Percentiles rank a stretch among this genome's conserved stretches.
phyloP scores from a whole-genome alignment of 2,888 invertebrate species.

The Stratiomys singularior region DNA sequence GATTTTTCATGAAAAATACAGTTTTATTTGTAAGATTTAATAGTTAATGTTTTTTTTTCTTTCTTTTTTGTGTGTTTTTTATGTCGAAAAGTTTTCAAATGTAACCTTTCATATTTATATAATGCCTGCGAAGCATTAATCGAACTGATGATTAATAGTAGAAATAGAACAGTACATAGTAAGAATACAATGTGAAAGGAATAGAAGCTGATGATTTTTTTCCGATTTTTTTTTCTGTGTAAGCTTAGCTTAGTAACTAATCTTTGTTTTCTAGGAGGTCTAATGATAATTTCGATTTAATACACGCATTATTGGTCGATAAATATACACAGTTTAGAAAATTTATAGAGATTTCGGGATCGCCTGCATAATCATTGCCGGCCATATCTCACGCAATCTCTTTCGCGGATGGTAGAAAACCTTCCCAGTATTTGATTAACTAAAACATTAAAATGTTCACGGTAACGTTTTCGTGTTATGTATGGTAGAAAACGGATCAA shows the following conservation, averaged over 20 bases:
- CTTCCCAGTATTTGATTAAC: conserved; percentile 95
- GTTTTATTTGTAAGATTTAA: background rate
- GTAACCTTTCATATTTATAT: background rate
- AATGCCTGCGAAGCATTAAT: conserved; percentile 25
- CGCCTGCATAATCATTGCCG: conserved; percentile 7
- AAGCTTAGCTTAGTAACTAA: conserved; percentile 41
- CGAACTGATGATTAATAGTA: conserved; percentile 11
- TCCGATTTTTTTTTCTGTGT: background rate
- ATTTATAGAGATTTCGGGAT: conserved; percentile 41
- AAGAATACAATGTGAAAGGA: conserved; percentile 14
- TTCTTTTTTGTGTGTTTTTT: conserved; percentile 10
- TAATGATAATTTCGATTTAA: conserved; percentile 47
- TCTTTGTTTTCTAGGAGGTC: conserved; percentile 36
- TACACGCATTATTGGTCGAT: conserved; percentile 46
- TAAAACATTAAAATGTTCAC: conserved; percentile 64
- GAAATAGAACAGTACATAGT: background rate
- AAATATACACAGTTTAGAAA: conserved; percentile 46
- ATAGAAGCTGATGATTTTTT: conserved; percentile 22
- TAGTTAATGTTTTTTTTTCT: conserved; percentile 21
- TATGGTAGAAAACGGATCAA: background rate
- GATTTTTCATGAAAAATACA: conserved; percentile 17
- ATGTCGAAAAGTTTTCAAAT: background rate
- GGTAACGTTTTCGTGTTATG: background rate
- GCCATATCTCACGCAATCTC: conserved; percentile 77
- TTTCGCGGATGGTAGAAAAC: conserved; percentile 94